These are phyloP conservation scores for Agrochola lychnidis DNA, from an alignment of 2,888 invertebrate genomes.

Conservation along the genomic window DNA sequence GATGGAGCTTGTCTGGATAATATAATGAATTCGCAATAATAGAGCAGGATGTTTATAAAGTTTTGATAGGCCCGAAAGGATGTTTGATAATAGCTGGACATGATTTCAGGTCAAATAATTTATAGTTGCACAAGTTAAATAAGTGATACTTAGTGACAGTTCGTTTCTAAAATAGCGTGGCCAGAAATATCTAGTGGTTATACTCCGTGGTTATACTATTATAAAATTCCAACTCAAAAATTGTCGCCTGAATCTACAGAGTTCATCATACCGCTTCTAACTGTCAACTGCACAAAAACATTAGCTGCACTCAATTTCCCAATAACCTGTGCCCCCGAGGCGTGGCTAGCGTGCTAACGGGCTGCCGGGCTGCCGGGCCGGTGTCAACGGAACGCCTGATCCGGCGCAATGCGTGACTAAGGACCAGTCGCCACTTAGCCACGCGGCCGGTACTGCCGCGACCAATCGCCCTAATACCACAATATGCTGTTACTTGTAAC, in stretches of 20 bases:
- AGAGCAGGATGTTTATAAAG: constrained; percentile 16
- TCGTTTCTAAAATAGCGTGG: not conserved
- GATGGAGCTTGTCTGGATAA: not conserved
- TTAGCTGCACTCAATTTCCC: constrained; percentile 59
- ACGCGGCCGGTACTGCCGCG: constrained; percentile 45
- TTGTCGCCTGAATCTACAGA: constrained; percentile 10
- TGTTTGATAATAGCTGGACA: constrained; percentile 37
- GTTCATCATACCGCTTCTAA: constrained; percentile 58
- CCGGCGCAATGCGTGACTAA: constrained; percentile 63
- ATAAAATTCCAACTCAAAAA: constrained; percentile 5
- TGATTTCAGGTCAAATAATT: constrained; percentile 37
- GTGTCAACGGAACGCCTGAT: constrained; percentile 54
- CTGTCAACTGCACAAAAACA: constrained; percentile 57
- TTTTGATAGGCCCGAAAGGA: constrained; percentile 25
- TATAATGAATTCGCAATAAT: not conserved
- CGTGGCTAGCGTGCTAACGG: constrained; percentile 58
- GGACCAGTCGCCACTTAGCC: constrained; percentile 55
- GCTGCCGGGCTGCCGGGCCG: constrained; percentile 22
- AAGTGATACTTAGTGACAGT: not conserved
- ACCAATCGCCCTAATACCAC: constrained; percentile 69
- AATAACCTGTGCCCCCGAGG: constrained; percentile 64
- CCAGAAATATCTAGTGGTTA: not conserved
- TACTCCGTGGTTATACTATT: not conserved
- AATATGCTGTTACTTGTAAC: constrained; percentile 51
- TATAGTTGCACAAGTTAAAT: constrained; percentile 7